Base-by-base conservation (phyloP, 35 echinoderm and acorn worm species). In the Lytechinus variegatus region DNA sequence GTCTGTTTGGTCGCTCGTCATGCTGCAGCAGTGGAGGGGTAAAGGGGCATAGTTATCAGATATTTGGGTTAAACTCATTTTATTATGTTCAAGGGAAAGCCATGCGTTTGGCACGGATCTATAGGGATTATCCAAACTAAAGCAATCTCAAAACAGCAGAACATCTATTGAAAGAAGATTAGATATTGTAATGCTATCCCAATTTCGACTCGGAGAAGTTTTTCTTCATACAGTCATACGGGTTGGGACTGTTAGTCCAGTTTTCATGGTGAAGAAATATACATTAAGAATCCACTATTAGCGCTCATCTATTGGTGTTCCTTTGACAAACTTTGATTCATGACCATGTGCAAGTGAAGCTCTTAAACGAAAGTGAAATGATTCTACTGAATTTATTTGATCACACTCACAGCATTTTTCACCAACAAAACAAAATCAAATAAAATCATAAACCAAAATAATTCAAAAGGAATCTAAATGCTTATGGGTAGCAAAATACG, bases 1-100 rank as follows among this genome's bases (percentile, higher is more conserved):
- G 92, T 93, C 92, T 90, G 88, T 44, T 90, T 93, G 92, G 92
- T 57, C 53, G 55, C 16, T 24, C 92, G 52, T 93, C 92, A 93
- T 93, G 92, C 92, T 93, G 92, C 54, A 93, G 92, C 54, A 54
- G 66, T 93, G 54, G 92, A 57, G 53, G 92, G 92, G 92, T n/a
- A 93, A 93, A 57, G 92, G 92, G 92, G 92, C 92, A 93, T 57
- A 93, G 28, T 90, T 44, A 52, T 90, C 28, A 54, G 88, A 90
- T 2, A 90, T 12, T 90, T 54, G 88, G 88, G 27, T 44, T 90
- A 52, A 52, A 90, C 52, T 54, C 6, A 79, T 24, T 5, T 79
- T 79, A 79, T 44, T 79, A 79, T 24, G 16, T 79, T 58, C 4
- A 79, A 79, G 66, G 66, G 66, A 79, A 79, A 79, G 66, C 66